Conservation (phyloP, 64 coral and sea anemone genomes). For the Actinia tenebrosa region DNA sequence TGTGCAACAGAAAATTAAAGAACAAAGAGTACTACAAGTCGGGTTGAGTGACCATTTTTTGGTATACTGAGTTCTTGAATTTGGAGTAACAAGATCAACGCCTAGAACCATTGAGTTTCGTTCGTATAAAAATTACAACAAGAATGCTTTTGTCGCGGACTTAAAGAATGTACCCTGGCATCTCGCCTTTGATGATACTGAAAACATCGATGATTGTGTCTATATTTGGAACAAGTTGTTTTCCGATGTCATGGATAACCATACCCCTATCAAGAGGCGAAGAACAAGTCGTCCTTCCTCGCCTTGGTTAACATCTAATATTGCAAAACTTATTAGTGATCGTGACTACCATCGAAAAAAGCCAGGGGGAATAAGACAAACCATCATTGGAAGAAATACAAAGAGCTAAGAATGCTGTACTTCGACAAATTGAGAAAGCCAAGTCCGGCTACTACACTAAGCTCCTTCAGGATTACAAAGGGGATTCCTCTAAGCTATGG, state of each 20-base stretch:
- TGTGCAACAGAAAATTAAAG: neutral
- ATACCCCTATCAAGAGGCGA: slow-evolving; percentile 19
- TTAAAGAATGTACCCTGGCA: slow-evolving; percentile 25
- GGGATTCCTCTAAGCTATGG: slow-evolving; percentile 30
- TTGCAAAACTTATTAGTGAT: slow-evolving; percentile 58
- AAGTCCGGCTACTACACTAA: slow-evolving; percentile 47
- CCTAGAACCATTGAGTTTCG: slow-evolving; percentile 20
- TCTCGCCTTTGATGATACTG: slow-evolving; percentile 1
- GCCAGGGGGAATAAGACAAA: slow-evolving; percentile 10
- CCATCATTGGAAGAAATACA: slow-evolving; percentile 45
- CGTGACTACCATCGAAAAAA: slow-evolving; percentile 62
- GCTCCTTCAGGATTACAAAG: slow-evolving; percentile 25
- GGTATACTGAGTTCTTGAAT: slow-evolving; percentile 29
- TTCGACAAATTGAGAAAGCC: slow-evolving; percentile 13
- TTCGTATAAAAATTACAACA: slow-evolving; percentile 26
- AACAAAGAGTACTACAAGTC: neutral
- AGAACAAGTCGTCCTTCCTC: neutral
- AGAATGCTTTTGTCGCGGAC: slow-evolving; percentile 3
- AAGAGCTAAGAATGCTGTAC: slow-evolving; percentile 33
- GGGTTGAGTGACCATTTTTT: neutral
- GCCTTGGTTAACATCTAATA: slow-evolving; percentile 37
- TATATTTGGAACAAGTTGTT: slow-evolving; percentile 28
- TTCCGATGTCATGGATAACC: slow-evolving; percentile 10
- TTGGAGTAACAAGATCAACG: slow-evolving; percentile 18
- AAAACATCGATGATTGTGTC: slow-evolving; percentile 27